Evolutionary conservation across 2,888 invertebrate species (phyloP), one percentile per base, ranked within the genome.

Genomic region (Phrixothrix hirtus): DNA sequence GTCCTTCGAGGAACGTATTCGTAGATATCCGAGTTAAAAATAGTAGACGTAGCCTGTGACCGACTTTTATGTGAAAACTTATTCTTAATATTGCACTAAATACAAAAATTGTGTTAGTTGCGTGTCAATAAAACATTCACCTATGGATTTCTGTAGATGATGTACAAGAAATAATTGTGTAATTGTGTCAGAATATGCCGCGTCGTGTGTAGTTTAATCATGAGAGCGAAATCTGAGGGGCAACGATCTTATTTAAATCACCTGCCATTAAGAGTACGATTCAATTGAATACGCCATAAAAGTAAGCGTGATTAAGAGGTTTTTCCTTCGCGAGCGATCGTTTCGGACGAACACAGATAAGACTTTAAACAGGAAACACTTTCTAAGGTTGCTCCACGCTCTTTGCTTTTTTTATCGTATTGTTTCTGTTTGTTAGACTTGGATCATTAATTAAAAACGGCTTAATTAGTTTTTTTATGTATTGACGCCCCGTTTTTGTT

Each of bases 161-260:
- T 26, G 12, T 21, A 27, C 38, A 38, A 26, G 26, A 38, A 46
- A 51, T 29, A 39, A 47, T 52, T 52, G 52, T 52, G 41, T 27
- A 52, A 46, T 51, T 51, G 39, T 35, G 45, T 11, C 12, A 16
- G 39, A 27, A 34, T 34, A 35, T 29, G 26, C 12, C 7, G 7
- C 21, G 21, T 21, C 21, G 21, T 42, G 11, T 30, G 31, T 41
- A 41, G 14, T 34, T 38, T 44, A 44, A 39, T 50, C 42, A 45
- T 38, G 50, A 42, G 53, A 45, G 45, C 34, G 42, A 54, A 53
- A 38, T 53, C 37, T 32, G 43, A 32, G 48, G 52, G 48, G 44
- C 56, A 58, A 56, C 44, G 58, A 53, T 58, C 58, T 50, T 58
- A 48, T 57, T 57, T 44, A 58, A 53, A 56, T 56, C 44, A 36